These are phyloP conservation scores for Phymorhynchus buccinoides DNA, from an alignment of 1,140 invertebrate species.

Conservation along the genomic window DNA sequence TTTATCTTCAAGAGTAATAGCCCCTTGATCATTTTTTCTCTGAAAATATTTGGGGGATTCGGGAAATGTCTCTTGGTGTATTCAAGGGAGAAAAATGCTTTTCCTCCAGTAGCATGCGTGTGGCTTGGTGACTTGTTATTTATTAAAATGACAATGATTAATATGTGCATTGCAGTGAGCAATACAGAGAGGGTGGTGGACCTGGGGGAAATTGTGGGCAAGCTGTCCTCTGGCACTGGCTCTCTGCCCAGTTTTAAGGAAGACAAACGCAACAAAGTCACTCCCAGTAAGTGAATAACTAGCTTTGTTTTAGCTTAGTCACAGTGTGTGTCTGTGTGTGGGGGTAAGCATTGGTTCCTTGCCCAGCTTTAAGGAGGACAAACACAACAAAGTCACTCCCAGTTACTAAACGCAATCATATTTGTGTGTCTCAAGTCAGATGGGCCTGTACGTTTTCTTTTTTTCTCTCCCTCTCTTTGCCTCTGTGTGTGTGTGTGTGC, in stretches of 20 bases:
- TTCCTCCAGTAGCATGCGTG: too few species aligned
- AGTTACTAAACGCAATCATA: too few species aligned
- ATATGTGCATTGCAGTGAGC: constrained; percentile 70
- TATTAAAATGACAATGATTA: too few species aligned
- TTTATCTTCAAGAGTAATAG: too few species aligned
- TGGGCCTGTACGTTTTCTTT: too few species aligned
- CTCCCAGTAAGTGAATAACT: constrained; percentile 79
- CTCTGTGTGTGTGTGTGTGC: too few species aligned
- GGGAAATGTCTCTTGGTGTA: too few species aligned
- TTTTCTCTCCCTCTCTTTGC: too few species aligned
- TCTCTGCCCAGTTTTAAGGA: constrained; percentile 84
- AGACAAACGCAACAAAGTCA: constrained; percentile 89
- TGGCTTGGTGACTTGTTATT: too few species aligned
- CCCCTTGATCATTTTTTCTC: background rate
- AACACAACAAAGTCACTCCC: constrained; percentile 87
- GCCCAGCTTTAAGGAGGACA: constrained; percentile 87
- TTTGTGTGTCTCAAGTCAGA: too few species aligned
- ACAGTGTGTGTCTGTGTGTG: background rate
- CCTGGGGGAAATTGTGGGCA: constrained; percentile 86
- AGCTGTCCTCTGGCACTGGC: constrained; percentile 85
- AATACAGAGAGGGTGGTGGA: constrained; percentile 81
- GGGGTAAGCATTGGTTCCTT: constrained; percentile 76
- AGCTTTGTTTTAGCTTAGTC: background rate
- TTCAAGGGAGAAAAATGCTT: too few species aligned
- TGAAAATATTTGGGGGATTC: too few species aligned